Evolutionary conservation across 2,797 vertebrate species (phyloP), one percentile per base, ranked within the genome.

Genomic region (Melopsittacus undulatus): DNA sequence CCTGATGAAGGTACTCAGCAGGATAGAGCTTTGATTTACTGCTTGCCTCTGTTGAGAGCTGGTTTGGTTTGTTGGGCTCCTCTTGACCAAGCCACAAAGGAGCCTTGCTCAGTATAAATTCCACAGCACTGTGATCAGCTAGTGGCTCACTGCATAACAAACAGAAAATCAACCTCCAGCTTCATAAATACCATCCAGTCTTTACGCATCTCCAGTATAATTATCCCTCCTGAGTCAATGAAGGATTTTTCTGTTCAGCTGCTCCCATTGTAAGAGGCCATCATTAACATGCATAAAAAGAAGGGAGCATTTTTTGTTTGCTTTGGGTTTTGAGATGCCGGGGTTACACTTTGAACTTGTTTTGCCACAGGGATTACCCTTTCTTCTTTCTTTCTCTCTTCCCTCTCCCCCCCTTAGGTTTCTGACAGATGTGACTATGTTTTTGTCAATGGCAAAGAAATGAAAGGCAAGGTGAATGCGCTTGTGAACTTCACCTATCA

Each of bases 401-500:
- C 16, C 32, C 20, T 42, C 24, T 18, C 13, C 30, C 20, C 42
- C 24, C 21, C 73, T 19, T 95, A 99, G 99, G 98, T 99, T 89
- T 99, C 99, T 1, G 98, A 99, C 85, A 98, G 98, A 66, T 99
- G 99, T 26, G 98, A 99, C 97, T 99, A 99, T 3, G 96, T 99
- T 81, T 99, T 98, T 26, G 98, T 99, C 94, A 99, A 99, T 0
- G 99, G 99, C 73, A 99, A 99, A 84, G 99, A 99, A 98, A 98
- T 98, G 24, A 98, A 98, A 72, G 99, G 99, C 74, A 98, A 98
- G 93, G 97, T 97, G 95, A 98, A 94, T 1, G 98, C 98, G 0
- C 93, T 97, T 43, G 98, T 99, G 89, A 99, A 99, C 97, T 99
- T 99, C 96, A 99, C 98, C 1, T 99, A 99, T 96, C 99, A 99